Conservation (phyloP, 2,113 vertebrate species). For the Mohoua ochrocephala region DNA sequence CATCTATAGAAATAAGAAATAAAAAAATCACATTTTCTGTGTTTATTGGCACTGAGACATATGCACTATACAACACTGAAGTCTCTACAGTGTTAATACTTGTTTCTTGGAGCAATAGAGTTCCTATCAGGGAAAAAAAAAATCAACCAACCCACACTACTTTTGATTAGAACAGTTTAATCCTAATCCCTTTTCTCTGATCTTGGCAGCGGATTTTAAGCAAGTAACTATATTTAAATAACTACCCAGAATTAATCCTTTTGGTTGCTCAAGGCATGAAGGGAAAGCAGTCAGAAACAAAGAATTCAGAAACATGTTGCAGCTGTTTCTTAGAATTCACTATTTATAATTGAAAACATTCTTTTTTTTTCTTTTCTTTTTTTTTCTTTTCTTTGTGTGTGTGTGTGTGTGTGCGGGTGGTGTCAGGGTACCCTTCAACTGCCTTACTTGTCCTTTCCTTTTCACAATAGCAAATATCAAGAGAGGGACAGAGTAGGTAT, state of each 20-base stretch:
- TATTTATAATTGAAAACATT: slow-evolving; percentile 71
- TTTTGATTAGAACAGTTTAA: slow-evolving; percentile 79
- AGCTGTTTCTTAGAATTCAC: slow-evolving; percentile 75
- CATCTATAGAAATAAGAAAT: neutral
- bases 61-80: neutral
- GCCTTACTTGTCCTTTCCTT: slow-evolving; percentile 40
- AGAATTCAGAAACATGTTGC: slow-evolving; percentile 72
- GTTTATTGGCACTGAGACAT: neutral
- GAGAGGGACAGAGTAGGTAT: neutral
- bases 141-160: neutral
- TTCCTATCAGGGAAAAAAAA: slow-evolving; percentile 6
- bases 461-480: slow-evolving; percentile 29
- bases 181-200: slow-evolving; percentile 86
- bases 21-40: neutral
- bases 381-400: neutral
- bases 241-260: slow-evolving; percentile 83
- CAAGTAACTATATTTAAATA: slow-evolving; percentile 87
- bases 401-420: neutral
- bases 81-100: slow-evolving; percentile 33
- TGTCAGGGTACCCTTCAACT: slow-evolving; percentile 52
- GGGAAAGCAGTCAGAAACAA: slow-evolving; percentile 77
- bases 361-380: neutral
- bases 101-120: slow-evolving; percentile 50
- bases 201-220: slow-evolving; percentile 80
- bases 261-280: slow-evolving; percentile 78